Conservation (phyloP, 2,797 vertebrate genomes). For the Sebastolobus altivelis region DNA sequence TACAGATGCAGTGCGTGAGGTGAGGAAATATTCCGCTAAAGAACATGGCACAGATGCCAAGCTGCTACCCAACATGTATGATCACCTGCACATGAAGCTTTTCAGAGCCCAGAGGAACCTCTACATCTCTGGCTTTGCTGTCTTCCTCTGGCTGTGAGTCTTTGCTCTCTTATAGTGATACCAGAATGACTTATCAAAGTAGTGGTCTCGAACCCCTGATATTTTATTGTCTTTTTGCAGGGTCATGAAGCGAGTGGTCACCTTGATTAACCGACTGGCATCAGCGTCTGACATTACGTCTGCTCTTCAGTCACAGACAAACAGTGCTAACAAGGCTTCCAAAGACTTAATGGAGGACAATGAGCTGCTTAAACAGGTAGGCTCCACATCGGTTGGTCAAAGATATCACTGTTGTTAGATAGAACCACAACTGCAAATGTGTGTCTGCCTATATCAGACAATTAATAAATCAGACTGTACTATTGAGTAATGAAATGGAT, state of each 20-base stretch:
- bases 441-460: not conserved
- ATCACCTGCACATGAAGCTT: constrained; percentile 96
- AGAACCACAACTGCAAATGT: not conserved
- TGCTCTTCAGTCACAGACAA: constrained; percentile 88
- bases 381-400: not conserved
- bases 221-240: constrained; percentile 53
- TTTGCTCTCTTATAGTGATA: constrained; percentile 1
- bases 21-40: constrained; percentile 89
- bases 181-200: not conserved
- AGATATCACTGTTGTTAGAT: not conserved
- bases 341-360: constrained; percentile 92
- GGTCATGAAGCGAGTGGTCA: constrained; percentile 89
- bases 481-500: not conserved
- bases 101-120: constrained; percentile 96
- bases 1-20: constrained; percentile 92
- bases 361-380: constrained; percentile 89
- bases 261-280: constrained; percentile 93
- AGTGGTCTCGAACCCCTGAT: not conserved
- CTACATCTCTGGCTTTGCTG: constrained; percentile 94
- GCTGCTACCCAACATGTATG: constrained; percentile 82
- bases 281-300: constrained; percentile 79
- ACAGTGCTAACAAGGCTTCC: constrained; percentile 86
- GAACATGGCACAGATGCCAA: constrained; percentile 72
- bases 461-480: not conserved
- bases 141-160: constrained; percentile 97